Percentiles rank a stretch among this genome's conserved stretches.
Conservation (phyloP, 2,797 vertebrate species). For the Uromys caudimaculatus region DNA sequence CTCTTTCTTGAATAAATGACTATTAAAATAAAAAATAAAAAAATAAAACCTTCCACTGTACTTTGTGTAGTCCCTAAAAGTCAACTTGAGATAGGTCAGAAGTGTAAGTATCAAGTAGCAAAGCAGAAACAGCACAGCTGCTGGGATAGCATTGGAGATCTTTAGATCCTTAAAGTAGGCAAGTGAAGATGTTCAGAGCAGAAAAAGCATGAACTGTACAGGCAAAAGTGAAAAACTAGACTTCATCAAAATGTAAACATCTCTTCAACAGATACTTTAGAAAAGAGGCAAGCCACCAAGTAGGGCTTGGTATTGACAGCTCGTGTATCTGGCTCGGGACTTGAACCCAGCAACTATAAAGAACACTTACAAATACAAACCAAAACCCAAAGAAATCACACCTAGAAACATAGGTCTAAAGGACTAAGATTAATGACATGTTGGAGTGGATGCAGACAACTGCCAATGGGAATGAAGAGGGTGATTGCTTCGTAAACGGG, state of each 20-base stretch:
- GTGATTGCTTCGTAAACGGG: background rate
- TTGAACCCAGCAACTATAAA: background rate
- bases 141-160: background rate
- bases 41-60: background rate
- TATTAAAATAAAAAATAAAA: background rate
- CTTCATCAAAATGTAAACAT: background rate
- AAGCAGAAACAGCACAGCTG: background rate
- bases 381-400: background rate
- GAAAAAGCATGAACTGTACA: background rate
- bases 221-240: background rate
- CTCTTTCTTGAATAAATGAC: background rate
- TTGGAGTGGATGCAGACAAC: background rate
- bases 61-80: background rate
- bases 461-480: background rate
- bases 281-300: background rate
- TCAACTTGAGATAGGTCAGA: background rate
- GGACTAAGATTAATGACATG: background rate
- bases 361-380: background rate
- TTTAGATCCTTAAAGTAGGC: background rate
- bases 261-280: background rate
- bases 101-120: background rate
- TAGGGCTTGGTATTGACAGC: background rate
- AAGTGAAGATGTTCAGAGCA: background rate
- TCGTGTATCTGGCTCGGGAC: background rate
- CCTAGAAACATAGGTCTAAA: background rate